phyloP scores from a whole-genome alignment of 1,140 invertebrate genomes.

The Heliconius nattereri region DNA sequence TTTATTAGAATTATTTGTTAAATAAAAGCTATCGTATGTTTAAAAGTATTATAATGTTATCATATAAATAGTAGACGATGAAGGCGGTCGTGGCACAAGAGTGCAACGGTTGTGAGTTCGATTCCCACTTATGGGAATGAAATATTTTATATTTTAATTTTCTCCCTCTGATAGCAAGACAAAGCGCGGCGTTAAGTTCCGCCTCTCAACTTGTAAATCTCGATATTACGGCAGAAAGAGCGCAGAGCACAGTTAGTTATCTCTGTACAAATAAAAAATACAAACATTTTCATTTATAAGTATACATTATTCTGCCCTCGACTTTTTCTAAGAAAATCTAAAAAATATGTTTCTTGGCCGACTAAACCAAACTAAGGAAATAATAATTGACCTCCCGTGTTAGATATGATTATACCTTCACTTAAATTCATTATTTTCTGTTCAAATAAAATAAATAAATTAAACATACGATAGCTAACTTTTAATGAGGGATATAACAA shows the following conservation, averaged over 20 bases:
- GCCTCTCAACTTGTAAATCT: background rate
- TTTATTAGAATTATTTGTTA: background rate
- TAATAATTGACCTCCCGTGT: too few relatives aligned
- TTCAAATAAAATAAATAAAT: background rate
- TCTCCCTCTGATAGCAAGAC: background rate
- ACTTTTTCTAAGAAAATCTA: too few relatives aligned
- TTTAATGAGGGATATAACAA: background rate
- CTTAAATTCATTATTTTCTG: too few relatives aligned
- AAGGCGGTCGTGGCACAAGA: too few relatives aligned
- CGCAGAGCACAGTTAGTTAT: too few relatives aligned
- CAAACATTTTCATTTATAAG: too few relatives aligned
- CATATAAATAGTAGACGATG: too few relatives aligned
- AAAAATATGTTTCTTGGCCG: too few relatives aligned
- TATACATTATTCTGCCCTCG: too few relatives aligned
- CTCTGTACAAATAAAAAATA: too few relatives aligned
- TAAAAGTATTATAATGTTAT: background rate
- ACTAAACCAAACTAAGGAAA: too few relatives aligned
- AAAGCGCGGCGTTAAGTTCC: background rate
- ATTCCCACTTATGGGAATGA: background rate
- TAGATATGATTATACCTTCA: too few relatives aligned
- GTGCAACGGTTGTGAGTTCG: background rate
- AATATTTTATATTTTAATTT: background rate
- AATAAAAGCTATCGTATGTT: background rate
- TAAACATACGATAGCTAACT: background rate
- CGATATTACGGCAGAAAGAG: background rate